Evolutionary conservation across 64 coral and sea anemone species (phyloP).

Genomic region (Trachythela sp.): DNA sequence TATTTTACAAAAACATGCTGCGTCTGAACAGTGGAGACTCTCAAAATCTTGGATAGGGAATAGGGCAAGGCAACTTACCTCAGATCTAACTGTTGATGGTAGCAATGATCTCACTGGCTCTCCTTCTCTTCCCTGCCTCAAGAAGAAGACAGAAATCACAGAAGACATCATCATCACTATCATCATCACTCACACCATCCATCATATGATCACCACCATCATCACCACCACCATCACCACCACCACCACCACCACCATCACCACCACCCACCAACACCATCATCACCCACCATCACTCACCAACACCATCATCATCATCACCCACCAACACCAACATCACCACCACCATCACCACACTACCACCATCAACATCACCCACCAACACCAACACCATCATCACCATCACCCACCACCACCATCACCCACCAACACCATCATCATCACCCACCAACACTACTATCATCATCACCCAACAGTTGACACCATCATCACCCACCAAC

Average conservation of each 20-base stretch:
- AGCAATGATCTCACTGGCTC: conserved; percentile 72
- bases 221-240: too few relatives aligned
- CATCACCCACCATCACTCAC: not conserved
- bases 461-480: conserved; percentile 65
- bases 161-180: not conserved
- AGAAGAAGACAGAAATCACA: conserved; percentile 8
- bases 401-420: too few relatives aligned
- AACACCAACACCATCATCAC: not conserved
- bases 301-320: not conserved
- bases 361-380: not conserved
- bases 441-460: conserved; percentile 49
- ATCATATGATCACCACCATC: too few relatives aligned
- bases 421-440: not conserved
- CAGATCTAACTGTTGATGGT: conserved; percentile 44
- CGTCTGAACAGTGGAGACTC: too few relatives aligned
- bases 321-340: not conserved
- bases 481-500: not conserved
- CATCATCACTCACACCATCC: too few relatives aligned
- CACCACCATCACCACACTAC: not conserved
- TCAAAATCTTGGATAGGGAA: too few relatives aligned
- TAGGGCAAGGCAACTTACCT: too few relatives aligned
- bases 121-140: conserved; percentile 57
- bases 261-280: not conserved
- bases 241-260: not conserved
- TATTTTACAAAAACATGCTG: too few relatives aligned